These are phyloP conservation scores for Lepidonotus clava DNA, from an alignment of 2,888 invertebrate species.

Conservation along the genomic window DNA sequence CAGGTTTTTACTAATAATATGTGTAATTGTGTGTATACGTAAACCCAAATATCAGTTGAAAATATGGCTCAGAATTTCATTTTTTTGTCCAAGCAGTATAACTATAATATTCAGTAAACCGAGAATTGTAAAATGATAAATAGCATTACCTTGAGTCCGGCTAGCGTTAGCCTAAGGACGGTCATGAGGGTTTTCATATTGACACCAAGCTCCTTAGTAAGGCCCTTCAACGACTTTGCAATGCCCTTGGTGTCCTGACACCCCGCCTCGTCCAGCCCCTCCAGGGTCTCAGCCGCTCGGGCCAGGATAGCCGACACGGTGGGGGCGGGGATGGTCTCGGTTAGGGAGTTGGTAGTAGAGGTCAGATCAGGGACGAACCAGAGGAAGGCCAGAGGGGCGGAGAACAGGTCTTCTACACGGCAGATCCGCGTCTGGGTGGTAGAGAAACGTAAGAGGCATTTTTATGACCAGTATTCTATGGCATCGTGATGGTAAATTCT, in stretches of 20 bases:
- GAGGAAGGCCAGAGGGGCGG: background rate
- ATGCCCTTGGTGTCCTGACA: background rate
- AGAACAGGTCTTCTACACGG: background rate
- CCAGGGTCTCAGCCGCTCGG: background rate
- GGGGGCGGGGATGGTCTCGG: background rate
- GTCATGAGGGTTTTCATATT: conserved; percentile 30
- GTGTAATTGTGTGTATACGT: too few species aligned
- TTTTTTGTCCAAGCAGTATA: too few species aligned
- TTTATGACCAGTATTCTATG: too few species aligned
- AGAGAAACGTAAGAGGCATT: too few species aligned
- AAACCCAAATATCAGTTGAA: too few species aligned
- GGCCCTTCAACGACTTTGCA: background rate
- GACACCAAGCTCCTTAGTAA: background rate
- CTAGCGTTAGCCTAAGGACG: background rate
- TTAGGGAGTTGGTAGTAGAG: background rate
- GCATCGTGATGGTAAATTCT: too few species aligned
- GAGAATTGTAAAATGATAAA: too few species aligned
- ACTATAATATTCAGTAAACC: too few species aligned
- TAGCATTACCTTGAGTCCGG: conserved; percentile 35
- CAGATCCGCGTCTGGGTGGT: background rate
- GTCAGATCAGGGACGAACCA: conserved; percentile 24
- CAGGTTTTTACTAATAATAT: too few species aligned
- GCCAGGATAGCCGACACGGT: background rate
- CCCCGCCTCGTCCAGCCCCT: background rate
- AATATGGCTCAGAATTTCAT: too few species aligned